phyloP scores from a whole-genome alignment of 2,888 invertebrate genomes.

The Leistus spinibarbis region DNA sequence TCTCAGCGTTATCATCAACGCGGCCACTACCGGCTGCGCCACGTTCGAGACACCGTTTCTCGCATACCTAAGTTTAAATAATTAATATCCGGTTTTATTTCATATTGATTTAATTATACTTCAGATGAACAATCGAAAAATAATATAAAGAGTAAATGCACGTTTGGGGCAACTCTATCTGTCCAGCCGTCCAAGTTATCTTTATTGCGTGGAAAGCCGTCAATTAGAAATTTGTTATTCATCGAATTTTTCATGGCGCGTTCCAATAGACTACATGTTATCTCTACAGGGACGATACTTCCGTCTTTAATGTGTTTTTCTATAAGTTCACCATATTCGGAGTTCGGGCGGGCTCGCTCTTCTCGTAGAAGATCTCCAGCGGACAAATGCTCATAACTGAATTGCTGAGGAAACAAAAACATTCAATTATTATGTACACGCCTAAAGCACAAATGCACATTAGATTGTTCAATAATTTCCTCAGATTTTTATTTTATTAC shows the following conservation, averaged over 20 bases:
- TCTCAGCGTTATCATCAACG: conserved; percentile 91
- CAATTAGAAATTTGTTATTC: conserved; percentile 84
- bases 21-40: conserved; percentile 91
- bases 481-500: background rate
- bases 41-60: conserved; percentile 82
- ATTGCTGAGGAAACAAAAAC: conserved; percentile 57
- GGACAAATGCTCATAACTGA: conserved; percentile 82
- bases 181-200: conserved; percentile 97
- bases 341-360: conserved; percentile 84
- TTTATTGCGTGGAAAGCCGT: conserved; percentile 97
- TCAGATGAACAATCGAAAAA: conserved; percentile 90
- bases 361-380: conserved; percentile 94
- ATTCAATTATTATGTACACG: conserved; percentile 37
- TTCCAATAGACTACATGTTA: conserved; percentile 94
- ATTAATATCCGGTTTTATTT: background rate
- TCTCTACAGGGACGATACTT: conserved; percentile 96
- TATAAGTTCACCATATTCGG: conserved; percentile 89
- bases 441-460: conserved; percentile 27
- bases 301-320: conserved; percentile 92
- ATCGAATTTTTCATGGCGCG: conserved; percentile 75
- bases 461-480: background rate
- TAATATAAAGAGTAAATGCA: conserved; percentile 83
- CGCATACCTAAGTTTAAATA: conserved; percentile 65
- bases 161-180: conserved; percentile 79
- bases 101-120: conserved; percentile 48